Evolutionary conservation across 2,797 vertebrate species (phyloP).

Genomic region (Coreius guichenoti): DNA sequence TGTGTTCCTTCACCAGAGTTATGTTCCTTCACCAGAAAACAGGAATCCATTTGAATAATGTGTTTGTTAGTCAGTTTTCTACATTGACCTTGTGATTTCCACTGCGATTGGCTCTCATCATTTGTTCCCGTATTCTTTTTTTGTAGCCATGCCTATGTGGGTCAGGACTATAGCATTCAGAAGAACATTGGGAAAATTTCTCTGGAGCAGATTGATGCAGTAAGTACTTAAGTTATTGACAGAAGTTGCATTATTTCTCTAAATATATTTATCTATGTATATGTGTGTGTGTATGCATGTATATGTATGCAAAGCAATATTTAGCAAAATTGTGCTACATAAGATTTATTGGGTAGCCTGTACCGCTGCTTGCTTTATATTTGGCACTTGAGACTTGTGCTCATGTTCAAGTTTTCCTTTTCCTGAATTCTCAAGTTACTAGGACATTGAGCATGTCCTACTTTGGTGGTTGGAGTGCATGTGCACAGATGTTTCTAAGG

Average conservation of each 20-base stretch:
- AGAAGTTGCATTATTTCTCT: neutral
- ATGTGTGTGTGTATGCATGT: neutral
- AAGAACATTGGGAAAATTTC: slow-evolving; percentile 92
- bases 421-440: slow-evolving; percentile 29
- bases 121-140: slow-evolving; percentile 53
- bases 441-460: slow-evolving; percentile 33
- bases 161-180: slow-evolving; percentile 93
- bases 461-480: slow-evolving; percentile 27
- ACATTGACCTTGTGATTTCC: slow-evolving; percentile 11
- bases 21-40: slow-evolving; percentile 1
- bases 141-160: slow-evolving; percentile 92
- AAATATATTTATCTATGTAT: neutral
- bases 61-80: slow-evolving; percentile 1
- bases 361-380: neutral
- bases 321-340: neutral
- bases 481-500: slow-evolving; percentile 38
- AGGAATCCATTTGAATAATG: slow-evolving; percentile 13
- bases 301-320: neutral
- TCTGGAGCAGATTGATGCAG: slow-evolving; percentile 92
- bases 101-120: slow-evolving; percentile 16
- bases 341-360: neutral
- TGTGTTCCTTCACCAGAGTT: neutral
- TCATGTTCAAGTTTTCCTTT: slow-evolving; percentile 11
- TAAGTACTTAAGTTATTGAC: slow-evolving; percentile 73
- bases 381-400: neutral